Evolutionary conservation across 2,797 vertebrate species (phyloP), one percentile per base, ranked within the genome.

Genomic region (Naso thynnoides): DNA sequence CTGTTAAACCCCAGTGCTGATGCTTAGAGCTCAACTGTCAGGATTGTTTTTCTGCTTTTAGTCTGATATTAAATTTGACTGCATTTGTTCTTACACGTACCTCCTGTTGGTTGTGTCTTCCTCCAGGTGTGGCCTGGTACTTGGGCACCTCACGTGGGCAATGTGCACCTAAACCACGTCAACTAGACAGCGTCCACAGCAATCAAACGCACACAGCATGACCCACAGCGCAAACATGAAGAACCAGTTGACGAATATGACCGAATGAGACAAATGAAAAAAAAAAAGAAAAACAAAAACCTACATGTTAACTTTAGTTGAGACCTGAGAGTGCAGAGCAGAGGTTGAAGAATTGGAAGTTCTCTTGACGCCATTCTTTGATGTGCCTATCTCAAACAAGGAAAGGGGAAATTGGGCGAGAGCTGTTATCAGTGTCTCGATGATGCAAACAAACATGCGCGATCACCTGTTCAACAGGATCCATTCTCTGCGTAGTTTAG

Each of bases 161-260:
- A 97, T 80, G 96, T 99, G 93, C 98, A 99, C 95, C 95, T 99
- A 96, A 99, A 99, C 96, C 98, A 99, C 90, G 97, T 99, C 96
- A 99, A 99, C 95, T 99, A 96, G 96, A 94, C 88, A 57, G 87
- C 86, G 82, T 91, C 86, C 82, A 89, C 87, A 89, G 72, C 89
- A 92, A 89, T 89, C 81, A 90, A 92, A 90, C 70, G 79, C 91
- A 88, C 88, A 90, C 84, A 83, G 93, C 93, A 92, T 93, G 92
- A 93, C 81, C 82, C 84, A 92, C 86, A 79, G 66, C 58, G 80
- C 88, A 88, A 90, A 92, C 86, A 83, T 76, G 47, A 85, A 88
- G 78, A 72, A 90, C 80, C 84, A 89, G 92, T 86, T 84, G 89
- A 91, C 74, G 26, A 88, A 85, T 50, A 89, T 59, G 81, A 93